Percentiles rank a stretch among this genome's conserved stretches.
Evolutionary conservation across 92 coral and sea anemone genomes (phyloP).

Genomic region (Zoanthus solanderi): DNA sequence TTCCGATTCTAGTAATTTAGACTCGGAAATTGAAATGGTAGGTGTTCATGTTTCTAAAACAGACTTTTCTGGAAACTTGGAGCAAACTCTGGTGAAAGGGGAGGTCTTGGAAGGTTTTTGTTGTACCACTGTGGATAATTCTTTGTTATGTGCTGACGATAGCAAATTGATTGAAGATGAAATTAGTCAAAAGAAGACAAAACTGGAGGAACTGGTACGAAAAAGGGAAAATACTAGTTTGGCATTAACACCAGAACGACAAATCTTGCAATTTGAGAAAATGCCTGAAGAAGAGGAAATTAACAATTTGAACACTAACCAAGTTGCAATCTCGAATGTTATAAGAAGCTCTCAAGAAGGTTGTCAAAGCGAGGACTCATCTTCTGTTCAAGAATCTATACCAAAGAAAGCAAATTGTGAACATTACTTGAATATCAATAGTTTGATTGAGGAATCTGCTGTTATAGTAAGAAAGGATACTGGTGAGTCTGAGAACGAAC

Average conservation of each 20-base stretch:
- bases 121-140: background rate
- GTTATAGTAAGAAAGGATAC: background rate
- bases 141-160: constrained; percentile 14
- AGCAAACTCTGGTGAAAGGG: background rate
- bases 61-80: background rate
- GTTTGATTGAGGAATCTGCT: background rate
- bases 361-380: background rate
- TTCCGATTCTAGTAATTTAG: constrained; percentile 5
- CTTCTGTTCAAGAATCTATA: background rate
- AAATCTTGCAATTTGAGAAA: background rate
- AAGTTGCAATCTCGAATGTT: background rate
- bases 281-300: constrained; percentile 1
- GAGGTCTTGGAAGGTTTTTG: background rate
- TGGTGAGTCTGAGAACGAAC: background rate
- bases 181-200: constrained; percentile 59
- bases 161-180: constrained; percentile 30
- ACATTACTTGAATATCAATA: background rate
- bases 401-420: background rate
- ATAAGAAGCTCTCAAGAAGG: background rate
- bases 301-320: background rate
- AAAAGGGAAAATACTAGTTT: constrained; percentile 39
- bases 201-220: constrained; percentile 57
- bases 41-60: background rate
- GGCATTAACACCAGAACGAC: background rate
- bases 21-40: background rate